phyloP scores from a whole-genome alignment of 2,113 vertebrate genomes.

The Aptenodytes forsteri region DNA sequence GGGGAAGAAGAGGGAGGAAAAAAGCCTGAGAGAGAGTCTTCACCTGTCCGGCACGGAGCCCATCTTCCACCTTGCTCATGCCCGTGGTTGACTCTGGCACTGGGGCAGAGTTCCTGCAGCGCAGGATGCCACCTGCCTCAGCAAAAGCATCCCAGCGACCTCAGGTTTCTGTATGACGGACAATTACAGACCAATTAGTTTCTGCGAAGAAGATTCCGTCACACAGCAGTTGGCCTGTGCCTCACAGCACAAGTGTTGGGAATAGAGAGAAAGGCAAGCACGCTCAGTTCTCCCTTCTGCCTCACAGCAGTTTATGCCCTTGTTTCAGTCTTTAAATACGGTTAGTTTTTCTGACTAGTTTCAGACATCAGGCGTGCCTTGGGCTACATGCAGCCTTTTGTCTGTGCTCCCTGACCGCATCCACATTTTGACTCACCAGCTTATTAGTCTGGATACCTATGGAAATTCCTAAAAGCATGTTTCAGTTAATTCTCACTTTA shows the following conservation, averaged over 20 bases:
- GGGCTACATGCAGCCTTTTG: neutral
- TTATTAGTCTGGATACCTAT: neutral
- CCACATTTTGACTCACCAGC: neutral
- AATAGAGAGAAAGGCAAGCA: neutral
- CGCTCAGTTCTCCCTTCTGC: accelerated
- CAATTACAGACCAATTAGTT: no score
- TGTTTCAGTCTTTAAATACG: neutral
- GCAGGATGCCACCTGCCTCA: neutral
- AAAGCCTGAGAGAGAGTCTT: neutral
- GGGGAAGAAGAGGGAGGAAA: neutral
- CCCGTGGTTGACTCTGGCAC: neutral
- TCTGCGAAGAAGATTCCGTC: neutral
- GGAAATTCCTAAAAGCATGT: neutral
- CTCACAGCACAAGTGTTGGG: neutral
- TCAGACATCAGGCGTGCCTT: neutral
- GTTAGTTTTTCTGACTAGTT: neutral
- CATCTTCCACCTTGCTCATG: neutral
- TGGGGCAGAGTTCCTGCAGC: neutral
- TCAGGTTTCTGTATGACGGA: neutral
- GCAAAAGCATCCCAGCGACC: no score
- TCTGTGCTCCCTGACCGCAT: neutral
- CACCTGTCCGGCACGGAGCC: neutral
- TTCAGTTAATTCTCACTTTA: neutral
- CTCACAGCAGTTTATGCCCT: no score
- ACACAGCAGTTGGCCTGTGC: neutral